Percentiles rank a stretch among this genome's conserved stretches.
Conservation (phyloP, 2,888 invertebrate genomes). For the Ophion costatus region DNA sequence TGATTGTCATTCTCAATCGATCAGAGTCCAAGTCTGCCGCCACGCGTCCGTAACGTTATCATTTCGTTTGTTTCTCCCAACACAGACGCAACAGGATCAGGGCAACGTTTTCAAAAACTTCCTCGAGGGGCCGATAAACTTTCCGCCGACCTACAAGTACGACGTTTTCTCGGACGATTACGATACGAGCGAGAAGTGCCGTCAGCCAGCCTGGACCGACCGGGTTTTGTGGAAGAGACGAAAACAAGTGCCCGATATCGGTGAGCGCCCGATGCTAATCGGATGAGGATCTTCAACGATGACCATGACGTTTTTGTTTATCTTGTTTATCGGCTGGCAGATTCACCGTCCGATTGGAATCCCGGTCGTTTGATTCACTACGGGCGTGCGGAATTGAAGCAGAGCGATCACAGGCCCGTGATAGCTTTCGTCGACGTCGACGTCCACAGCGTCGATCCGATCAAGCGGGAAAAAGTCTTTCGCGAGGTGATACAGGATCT, state of each 20-base stretch:
- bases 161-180: constrained; percentile 99
- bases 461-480: constrained; percentile 91
- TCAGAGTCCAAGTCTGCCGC: neutral
- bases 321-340: constrained; percentile 61
- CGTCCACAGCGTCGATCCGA: constrained; percentile 91
- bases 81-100: constrained; percentile 89
- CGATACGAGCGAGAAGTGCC: constrained; percentile 98
- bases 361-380: constrained; percentile 94
- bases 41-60: neutral
- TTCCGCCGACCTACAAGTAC: constrained; percentile 99
- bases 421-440: constrained; percentile 96
- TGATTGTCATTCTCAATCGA: constrained; percentile 69
- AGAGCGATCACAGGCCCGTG: constrained; percentile 98
- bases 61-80: neutral
- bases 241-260: constrained; percentile 89
- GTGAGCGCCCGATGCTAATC: constrained; percentile 75
- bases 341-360: constrained; percentile 86
- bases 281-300: neutral
- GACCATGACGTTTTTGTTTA: no score
- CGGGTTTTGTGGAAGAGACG: constrained; percentile 96
- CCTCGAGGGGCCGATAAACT: constrained; percentile 95
- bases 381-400: constrained; percentile 97
- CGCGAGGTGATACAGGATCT: constrained; percentile 93
- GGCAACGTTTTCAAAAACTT: constrained; percentile 96
- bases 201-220: constrained; percentile 99